Conservation (phyloP, 2,113 vertebrate species). For the Notechis scutatus region DNA sequence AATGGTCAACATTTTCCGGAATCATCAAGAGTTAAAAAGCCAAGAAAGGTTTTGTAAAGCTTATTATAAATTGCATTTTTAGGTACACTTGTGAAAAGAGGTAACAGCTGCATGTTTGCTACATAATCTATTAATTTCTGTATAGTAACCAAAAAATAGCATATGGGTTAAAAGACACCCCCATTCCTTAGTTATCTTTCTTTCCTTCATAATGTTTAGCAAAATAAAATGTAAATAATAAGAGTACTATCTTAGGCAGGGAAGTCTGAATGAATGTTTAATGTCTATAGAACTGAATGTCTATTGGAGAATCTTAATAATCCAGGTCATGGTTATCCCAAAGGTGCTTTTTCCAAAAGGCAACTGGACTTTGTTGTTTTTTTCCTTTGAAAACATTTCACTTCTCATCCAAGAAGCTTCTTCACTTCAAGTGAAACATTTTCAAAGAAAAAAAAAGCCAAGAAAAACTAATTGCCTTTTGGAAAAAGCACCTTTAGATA, state of each 20-base stretch:
- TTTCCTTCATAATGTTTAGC: not conserved
- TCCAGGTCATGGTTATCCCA: not conserved
- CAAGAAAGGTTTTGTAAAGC: not conserved
- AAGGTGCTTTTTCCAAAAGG: not conserved
- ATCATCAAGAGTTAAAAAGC: not conserved
- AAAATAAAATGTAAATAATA: constrained; percentile 4
- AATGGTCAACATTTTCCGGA: not conserved
- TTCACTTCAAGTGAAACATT: not conserved
- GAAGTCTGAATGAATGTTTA: not conserved
- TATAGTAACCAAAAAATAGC: not conserved
- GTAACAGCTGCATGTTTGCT: not conserved
- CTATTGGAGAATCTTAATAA: not conserved
- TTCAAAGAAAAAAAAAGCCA: not conserved
- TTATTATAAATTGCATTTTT: not conserved
- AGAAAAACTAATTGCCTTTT: not conserved
- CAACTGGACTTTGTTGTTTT: not conserved
- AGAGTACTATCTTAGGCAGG: not conserved
- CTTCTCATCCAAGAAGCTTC: not conserved
- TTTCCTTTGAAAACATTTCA: not conserved
- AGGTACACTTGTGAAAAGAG: constrained; percentile 19
- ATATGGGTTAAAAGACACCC: not conserved
- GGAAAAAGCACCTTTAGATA: not conserved
- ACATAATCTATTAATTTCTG: constrained; percentile 17
- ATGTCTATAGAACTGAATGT: not conserved
- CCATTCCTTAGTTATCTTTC: not conserved